phyloP scores from a whole-genome alignment of 2,797 vertebrate species.

The Coluber constrictor region DNA sequence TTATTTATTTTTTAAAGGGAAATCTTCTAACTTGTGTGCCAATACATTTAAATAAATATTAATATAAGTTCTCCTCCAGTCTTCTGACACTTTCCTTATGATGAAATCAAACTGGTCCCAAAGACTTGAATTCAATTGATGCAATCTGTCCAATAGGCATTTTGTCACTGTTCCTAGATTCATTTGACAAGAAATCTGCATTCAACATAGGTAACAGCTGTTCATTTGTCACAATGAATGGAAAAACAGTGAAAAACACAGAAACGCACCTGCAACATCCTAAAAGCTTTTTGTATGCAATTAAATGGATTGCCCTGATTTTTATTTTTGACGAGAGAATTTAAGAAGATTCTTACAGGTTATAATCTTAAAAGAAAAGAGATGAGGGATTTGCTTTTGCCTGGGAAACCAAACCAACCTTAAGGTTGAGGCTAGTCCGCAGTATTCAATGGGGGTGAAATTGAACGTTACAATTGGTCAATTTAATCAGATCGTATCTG shows the following conservation, averaged over 20 bases:
- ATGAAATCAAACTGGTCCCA: background rate
- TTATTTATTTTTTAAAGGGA: background rate
- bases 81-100: background rate
- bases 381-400: background rate
- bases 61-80: background rate
- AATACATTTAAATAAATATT: background rate
- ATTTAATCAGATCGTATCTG: background rate
- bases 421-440: background rate
- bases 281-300: background rate
- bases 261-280: background rate
- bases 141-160: background rate
- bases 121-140: background rate
- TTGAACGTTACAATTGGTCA: background rate
- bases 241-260: background rate
- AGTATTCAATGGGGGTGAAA: background rate
- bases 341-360: background rate
- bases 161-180: background rate
- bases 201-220: background rate
- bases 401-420: background rate
- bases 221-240: background rate
- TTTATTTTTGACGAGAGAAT: background rate
- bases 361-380: background rate
- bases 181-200: background rate
- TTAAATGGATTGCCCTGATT: background rate
- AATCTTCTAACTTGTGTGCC: background rate